Conservation (phyloP, 2,888 invertebrate genomes). For the Philonicus albiceps region DNA sequence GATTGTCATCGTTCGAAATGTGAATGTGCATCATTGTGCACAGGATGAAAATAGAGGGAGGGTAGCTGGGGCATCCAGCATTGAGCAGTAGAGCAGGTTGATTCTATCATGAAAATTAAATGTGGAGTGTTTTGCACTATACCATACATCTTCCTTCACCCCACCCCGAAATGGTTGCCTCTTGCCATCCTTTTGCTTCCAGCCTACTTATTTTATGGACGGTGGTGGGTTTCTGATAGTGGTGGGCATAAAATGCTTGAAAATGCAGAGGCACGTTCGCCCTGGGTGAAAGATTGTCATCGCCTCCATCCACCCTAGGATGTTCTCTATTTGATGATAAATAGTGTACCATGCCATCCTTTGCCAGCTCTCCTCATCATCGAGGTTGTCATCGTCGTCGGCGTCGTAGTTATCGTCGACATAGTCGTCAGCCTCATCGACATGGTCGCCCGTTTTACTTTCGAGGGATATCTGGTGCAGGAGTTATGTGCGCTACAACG, state of each 20-base stretch:
- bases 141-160: not conserved
- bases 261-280: slow-evolving; percentile 20
- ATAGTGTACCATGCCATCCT: not conserved
- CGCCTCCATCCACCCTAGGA: not conserved
- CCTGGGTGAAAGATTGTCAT: not conserved
- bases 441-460: not conserved
- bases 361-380: not conserved
- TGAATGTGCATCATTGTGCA: slow-evolving; percentile 1
- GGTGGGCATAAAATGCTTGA: not conserved
- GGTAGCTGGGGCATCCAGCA: not conserved
- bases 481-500: not conserved
- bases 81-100: not conserved
- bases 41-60: not conserved
- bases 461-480: not conserved
- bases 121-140: not conserved
- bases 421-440: not conserved
- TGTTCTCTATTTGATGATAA: slow-evolving; percentile 10
- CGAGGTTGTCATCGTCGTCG: not conserved
- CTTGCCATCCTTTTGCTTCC: not conserved
- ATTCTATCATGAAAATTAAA: slow-evolving; percentile 7
- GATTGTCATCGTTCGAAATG: slow-evolving; percentile 1
- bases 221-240: not conserved
- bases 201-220: not conserved
- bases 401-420: not conserved
- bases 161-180: not conserved